Base-by-base conservation (phyloP, 1,140 invertebrate species). In the Hormaphis cornu region DNA sequence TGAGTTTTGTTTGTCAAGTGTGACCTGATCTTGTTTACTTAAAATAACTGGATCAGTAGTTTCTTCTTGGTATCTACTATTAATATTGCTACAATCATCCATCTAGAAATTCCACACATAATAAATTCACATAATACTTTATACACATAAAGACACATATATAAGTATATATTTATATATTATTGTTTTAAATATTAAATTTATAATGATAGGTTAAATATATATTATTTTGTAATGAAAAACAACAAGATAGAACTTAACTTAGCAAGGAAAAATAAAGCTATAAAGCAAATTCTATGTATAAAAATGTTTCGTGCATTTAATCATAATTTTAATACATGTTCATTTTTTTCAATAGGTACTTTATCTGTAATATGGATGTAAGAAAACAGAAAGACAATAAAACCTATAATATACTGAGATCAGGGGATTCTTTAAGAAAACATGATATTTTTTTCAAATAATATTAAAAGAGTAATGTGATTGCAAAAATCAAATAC, bases 1-100 rank as follows among this genome's bases (percentile, higher is more conserved):
- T 1, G 81, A 82, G 76, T 93, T 82, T 79, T 92, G 90, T 0
- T 78, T 78, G 42, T 81, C 76, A 50, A 93, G 78, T 70, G 80
- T 82, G 42, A 81, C 75, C 42, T 80, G 59, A 28, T 66, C 61
- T 6, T 37, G 14, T 69, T 71, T 30, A 37, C 20, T 66, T 69
- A 70, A 61, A 35, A 24, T 20, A 33, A 66, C 61, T 50, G 44
- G 18, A 1, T 35, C n/a, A 35, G 18, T 48, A 5, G 61, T 50
- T 3, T 66, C 61, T 33, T 50, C 44, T 48, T 66, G 61, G 26
- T 66, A 66, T 66, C 28, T 50, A 50, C 26, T 66, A 50, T 50
- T 66, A 46, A 33, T 48, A 48, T 66, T 66, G 61, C 61, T 66
- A 66, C n/a, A 33, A 48, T 50, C 61, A 66, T 66, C 61, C 61